These are phyloP conservation scores for Cheilinus undulatus DNA, from an alignment of 2,113 vertebrate species.

Conservation along the genomic window DNA sequence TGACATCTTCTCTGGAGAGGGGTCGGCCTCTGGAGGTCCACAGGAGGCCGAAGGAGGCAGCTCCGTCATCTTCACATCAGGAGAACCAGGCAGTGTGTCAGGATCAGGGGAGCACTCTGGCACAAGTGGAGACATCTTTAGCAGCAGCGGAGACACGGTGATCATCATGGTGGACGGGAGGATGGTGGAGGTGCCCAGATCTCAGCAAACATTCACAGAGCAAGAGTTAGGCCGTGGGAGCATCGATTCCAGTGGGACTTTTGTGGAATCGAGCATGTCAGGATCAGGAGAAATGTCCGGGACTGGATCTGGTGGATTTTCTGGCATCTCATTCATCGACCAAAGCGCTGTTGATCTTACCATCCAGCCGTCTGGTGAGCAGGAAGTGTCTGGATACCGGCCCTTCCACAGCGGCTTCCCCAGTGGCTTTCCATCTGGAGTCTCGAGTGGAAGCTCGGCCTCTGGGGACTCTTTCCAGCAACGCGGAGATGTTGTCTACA, in stretches of 20 bases:
- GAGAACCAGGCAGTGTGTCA: conserved; percentile 72
- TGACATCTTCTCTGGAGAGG: conserved; percentile 57
- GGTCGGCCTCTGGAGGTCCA: conserved; percentile 59
- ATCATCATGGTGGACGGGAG: conserved; percentile 83
- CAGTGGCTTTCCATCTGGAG: conserved; percentile 71
- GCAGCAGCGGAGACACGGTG: conserved; percentile 70
- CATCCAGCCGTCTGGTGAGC: conserved; percentile 77
- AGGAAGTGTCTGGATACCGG: conserved; percentile 86
- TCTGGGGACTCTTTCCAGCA: conserved; percentile 56
- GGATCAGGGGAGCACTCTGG: conserved; percentile 67
- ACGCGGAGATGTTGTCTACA: conserved; percentile 71
- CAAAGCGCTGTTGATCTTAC: conserved; percentile 82
- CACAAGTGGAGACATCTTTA: conserved; percentile 67
- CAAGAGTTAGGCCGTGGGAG: conserved; percentile 85
- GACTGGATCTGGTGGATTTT: conserved; percentile 72
- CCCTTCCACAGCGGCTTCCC: conserved; percentile 77
- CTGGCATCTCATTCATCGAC: conserved; percentile 84
- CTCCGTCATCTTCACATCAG: conserved; percentile 45
- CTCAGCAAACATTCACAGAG: conserved; percentile 50
- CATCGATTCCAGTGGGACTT: conserved; percentile 81
- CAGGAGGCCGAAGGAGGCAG: conserved; percentile 68
- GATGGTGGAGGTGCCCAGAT: conserved; percentile 78
- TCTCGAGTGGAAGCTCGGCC: conserved; percentile 56
- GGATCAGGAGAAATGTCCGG: conserved; percentile 65
- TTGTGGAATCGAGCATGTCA: conserved; percentile 45